Evolutionary conservation across 2,888 invertebrate species (phyloP).

Genomic region (Ichneumon xanthorius): DNA sequence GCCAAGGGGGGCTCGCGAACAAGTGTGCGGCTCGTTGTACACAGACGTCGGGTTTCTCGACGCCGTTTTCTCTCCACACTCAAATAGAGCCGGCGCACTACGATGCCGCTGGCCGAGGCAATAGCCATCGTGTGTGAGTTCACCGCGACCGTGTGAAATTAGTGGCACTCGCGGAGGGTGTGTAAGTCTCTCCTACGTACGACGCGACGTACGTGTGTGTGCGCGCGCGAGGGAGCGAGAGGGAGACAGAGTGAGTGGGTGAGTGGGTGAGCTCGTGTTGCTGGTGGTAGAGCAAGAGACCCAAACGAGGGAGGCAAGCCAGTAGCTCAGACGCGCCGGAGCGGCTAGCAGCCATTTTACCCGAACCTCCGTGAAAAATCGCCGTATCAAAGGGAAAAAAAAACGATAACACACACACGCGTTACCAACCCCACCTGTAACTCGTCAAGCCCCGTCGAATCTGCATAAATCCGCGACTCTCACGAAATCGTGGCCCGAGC

Average conservation of each 20-base stretch:
- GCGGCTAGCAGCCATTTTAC: conserved; percentile 84
- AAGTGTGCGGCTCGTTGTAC: conserved; percentile 59
- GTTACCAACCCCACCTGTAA: conserved; percentile 7
- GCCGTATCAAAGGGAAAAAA: conserved; percentile 18
- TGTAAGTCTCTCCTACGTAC: conserved; percentile 65
- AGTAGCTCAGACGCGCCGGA: conserved; percentile 84
- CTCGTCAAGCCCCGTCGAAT: neutral
- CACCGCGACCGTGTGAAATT: conserved; percentile 73
- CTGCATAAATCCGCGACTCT: neutral
- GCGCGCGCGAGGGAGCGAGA: conserved; percentile 20
- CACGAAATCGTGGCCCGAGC: neutral
- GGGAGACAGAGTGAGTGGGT: conserved; percentile 34
- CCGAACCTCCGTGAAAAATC: conserved; percentile 80
- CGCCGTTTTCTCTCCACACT: conserved; percentile 36
- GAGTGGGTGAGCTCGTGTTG: conserved; percentile 61
- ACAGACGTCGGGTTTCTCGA: conserved; percentile 41
- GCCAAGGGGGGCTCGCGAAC: conserved; percentile 76
- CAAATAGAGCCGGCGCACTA: conserved; percentile 20
- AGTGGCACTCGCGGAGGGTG: conserved; percentile 74
- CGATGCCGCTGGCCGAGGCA: conserved; percentile 40
- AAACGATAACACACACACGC: neutral
- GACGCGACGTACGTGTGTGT: neutral
- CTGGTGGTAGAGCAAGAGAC: conserved; percentile 72
- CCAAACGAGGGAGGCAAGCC: conserved; percentile 84
- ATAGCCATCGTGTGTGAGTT: conserved; percentile 67